Base-by-base conservation (phyloP, 2,888 invertebrate genomes). In the Electrophaes corylata region DNA sequence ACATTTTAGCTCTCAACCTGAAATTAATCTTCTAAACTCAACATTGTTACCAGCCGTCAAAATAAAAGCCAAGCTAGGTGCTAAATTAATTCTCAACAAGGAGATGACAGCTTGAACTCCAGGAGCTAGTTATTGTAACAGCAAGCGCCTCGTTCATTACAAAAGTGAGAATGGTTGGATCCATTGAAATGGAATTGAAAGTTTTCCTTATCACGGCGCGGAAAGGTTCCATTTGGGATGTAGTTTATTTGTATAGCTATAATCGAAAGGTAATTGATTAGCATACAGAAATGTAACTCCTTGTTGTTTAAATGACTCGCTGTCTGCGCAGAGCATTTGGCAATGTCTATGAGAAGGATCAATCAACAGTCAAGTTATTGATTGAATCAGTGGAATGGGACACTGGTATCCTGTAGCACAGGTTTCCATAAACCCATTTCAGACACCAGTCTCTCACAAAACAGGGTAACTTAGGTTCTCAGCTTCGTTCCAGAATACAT, bases 161-260 rank as follows among this genome's bases (percentile, higher is more conserved):
- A 64, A 53, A 39, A 60, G 44, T 50, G 40, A 29, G 52, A 19
- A 45, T 55, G 6, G n/a, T 20, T 20, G 44, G 39, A 19, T 39
- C 12, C 16, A 41, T 64, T 61, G 58, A 54, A 54, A 60, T 49
- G 46, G 41, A 50, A 56, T 20, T 60, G 44, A 60, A 62, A 56
- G 59, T 63, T 63, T 47, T 60, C 66, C 61, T 57, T 72, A 72
- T 66, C 59, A 50, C 48, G 16, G 48, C 46, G 64, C 50, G 48
- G 16, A 70, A 65, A 62, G 47, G 68, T 65, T 64, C 48, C 65
- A 64, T 66, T 64, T 67, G 48, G 66, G 64, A 62, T 67, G 64
- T 58, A 58, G 41, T 31, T 52, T 56, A 65, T 52, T 53, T 40
- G 35, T 33, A 26, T 45, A 20, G n/a, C n/a, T 12, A 23, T 20